Conservation (phyloP, 1,140 invertebrate genomes). For the Calycopis cecrops region DNA sequence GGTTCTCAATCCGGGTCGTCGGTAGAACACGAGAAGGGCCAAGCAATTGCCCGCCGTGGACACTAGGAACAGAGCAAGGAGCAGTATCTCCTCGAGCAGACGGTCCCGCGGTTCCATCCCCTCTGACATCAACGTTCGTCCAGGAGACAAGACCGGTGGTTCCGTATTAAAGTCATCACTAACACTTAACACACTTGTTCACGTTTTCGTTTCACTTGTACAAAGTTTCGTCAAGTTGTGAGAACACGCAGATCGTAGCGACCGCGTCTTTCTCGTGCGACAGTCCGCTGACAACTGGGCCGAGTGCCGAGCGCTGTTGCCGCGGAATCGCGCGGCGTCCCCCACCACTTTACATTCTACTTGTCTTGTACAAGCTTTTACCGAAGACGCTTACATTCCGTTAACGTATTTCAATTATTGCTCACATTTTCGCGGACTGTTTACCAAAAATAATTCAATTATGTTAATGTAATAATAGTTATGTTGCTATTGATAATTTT, state of each 20-base stretch:
- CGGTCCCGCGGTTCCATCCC: constrained; percentile 63
- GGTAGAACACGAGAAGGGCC: constrained; percentile 65
- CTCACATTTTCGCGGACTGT: too few relatives aligned
- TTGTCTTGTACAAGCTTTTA: not conserved
- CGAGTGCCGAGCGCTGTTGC: not conserved
- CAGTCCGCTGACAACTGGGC: constrained; percentile 63
- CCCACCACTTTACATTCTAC: constrained; percentile 9
- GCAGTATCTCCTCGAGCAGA: constrained; percentile 60
- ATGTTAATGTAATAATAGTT: too few relatives aligned
- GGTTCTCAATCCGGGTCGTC: constrained; percentile 67
- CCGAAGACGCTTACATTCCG: too few relatives aligned
- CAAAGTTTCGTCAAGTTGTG: constrained; percentile 65
- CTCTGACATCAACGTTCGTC: constrained; percentile 66
- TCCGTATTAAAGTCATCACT: constrained; percentile 68
- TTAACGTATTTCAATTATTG: too few relatives aligned
- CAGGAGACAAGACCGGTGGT: constrained; percentile 52
- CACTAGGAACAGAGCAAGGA: constrained; percentile 62
- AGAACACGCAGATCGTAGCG: constrained; percentile 57
- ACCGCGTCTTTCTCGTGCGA: constrained; percentile 63
- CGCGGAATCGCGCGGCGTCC: constrained; percentile 8
- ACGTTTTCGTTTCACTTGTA: constrained; percentile 37
- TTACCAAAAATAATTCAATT: too few relatives aligned
- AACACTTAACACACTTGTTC: constrained; percentile 53
- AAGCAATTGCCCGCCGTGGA: constrained; percentile 66
- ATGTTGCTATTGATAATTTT: too few relatives aligned